phyloP scores from a whole-genome alignment of 53 echinoderm and acorn worm genomes.

The Zoroaster sp. region DNA sequence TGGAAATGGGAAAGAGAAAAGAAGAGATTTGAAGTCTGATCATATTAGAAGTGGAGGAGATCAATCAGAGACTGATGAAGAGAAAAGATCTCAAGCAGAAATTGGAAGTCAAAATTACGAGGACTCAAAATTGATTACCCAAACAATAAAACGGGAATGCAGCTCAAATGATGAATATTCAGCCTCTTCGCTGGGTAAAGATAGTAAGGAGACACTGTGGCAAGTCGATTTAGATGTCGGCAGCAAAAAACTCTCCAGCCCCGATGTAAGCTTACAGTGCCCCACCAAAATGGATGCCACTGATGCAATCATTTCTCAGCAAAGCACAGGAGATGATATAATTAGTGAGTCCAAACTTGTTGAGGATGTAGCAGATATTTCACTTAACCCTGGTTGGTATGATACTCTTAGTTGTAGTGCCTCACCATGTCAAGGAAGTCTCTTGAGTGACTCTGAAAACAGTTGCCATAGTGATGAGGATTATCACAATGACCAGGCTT shows the following conservation, averaged over 20 bases:
- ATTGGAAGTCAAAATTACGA: not conserved
- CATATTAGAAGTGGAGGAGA: not conserved
- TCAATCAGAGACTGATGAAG: not conserved
- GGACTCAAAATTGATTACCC: not conserved
- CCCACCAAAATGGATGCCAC: not conserved
- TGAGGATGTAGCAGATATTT: not conserved
- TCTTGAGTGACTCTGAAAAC: conserved; percentile 3
- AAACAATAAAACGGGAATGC: not conserved
- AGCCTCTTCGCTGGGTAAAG: not conserved
- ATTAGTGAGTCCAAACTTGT: not conserved
- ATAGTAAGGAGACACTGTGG: not conserved
- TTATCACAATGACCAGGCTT: not conserved
- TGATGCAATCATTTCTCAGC: not conserved
- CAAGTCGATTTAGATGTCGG: not conserved
- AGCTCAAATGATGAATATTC: not conserved
- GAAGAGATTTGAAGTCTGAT: not conserved
- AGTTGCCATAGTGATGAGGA: not conserved
- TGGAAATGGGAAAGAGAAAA: not conserved
- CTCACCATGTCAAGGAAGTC: conserved; percentile 1
- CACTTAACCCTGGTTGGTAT: not conserved
- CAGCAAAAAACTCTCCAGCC: too few relatives aligned
- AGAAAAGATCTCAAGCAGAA: not conserved
- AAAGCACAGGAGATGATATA: not conserved
- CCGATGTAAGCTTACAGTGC: not conserved
- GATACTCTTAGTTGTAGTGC: conserved; percentile 39